phyloP scores from a whole-genome alignment of 1,140 invertebrate species.

The Drosophila pseudoobscura region DNA sequence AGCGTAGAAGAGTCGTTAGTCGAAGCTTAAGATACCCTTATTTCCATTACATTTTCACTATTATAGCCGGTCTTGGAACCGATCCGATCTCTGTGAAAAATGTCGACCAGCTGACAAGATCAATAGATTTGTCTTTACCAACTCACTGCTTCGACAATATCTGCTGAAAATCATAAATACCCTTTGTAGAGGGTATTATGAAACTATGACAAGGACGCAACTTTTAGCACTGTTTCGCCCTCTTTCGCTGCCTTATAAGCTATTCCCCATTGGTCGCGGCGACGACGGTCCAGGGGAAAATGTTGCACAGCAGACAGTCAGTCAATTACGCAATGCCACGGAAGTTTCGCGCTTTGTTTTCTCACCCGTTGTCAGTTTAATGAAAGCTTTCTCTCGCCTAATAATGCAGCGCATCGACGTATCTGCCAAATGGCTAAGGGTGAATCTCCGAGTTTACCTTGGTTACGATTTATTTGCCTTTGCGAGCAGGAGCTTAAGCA shows the following conservation, averaged over 20 bases:
- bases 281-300: slow-evolving; percentile 36
- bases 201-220: slow-evolving; percentile 65
- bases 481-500: slow-evolving; percentile 9
- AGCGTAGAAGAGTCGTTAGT: too few species aligned
- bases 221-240: slow-evolving; percentile 11
- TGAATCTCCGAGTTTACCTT: slow-evolving; percentile 14
- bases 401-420: slow-evolving; percentile 34
- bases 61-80: too few species aligned
- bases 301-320: slow-evolving; percentile 50
- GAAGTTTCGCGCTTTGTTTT: slow-evolving; percentile 56
- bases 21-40: too few species aligned
- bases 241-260: slow-evolving; percentile 1
- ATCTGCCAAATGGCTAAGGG: slow-evolving; percentile 22
- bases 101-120: too few species aligned
- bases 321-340: slow-evolving; percentile 71
- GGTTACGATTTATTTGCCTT: slow-evolving; percentile 31
- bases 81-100: too few species aligned
- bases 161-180: too few species aligned
- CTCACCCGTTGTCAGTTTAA: slow-evolving; percentile 54
- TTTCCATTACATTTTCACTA: too few species aligned
- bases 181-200: background rate
- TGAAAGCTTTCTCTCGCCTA: slow-evolving; percentile 44
- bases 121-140: too few species aligned
- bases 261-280: slow-evolving; percentile 29
- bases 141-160: too few species aligned